Evolutionary conservation across 2,888 invertebrate genomes (phyloP), one percentile per base, ranked within the genome.

Genomic region (Cantharis lateralis): DNA sequence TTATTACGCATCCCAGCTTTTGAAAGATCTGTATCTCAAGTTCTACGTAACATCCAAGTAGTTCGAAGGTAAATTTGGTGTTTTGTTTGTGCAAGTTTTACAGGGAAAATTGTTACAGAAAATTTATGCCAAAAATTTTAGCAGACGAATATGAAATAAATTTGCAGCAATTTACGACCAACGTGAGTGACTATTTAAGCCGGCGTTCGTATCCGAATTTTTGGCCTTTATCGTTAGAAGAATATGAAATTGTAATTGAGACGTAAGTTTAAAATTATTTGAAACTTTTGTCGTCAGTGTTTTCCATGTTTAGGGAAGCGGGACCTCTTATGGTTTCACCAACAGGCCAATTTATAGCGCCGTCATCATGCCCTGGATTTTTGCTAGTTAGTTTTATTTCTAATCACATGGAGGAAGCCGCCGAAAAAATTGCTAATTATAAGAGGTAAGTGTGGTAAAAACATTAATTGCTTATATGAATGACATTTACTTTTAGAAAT

Each of bases 261-360:
- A 94, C 95, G 96, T 96, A 90, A 91, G 93, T 91, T 81, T 75
- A 15, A 62, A 24, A 15, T 4, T 5, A 48, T 48, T n/a, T 48
- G 3, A n/a, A 48, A n/a, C 9, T 48, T 48, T 18, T 24, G 11
- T 62, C 15, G 18, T 16, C 10, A 68, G 10, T 70, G 62, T 15
- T 48, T 66, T 13, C 16, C 5, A 66, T 66, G 88, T 89, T 15
- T 89, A 97, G 97, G 18, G 97, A 97, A 87, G 95, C 97, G 3
- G 98, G 98, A 0, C 98, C 98, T 0, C 86, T 98, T 74, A 97
- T 97, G 95, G 91, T 98, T 26, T 96, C 96, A 11, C 97, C 97
- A 0, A 96, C 96, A 3, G 98, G 98, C 3, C 97, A 98, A 89
- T 95, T 98, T 84, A 95, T 97, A 79, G 95, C 96, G 0, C 98